These are phyloP conservation scores for Megaptera novaeangliae DNA, from an alignment of 2,113 vertebrate genomes.

Conservation along the genomic window DNA sequence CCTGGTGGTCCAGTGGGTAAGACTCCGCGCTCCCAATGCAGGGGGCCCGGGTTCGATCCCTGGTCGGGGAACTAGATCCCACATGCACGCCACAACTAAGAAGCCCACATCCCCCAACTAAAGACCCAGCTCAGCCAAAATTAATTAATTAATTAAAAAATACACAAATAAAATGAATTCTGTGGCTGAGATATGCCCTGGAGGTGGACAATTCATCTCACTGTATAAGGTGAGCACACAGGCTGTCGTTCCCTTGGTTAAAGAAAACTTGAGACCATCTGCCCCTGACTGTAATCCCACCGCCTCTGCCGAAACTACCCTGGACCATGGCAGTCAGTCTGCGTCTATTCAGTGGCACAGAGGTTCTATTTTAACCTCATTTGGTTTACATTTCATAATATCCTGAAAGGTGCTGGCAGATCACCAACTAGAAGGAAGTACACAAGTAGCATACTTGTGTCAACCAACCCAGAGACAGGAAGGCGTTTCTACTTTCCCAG, in stretches of 20 bases:
- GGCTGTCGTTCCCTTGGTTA: not conserved
- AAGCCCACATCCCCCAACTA: no score
- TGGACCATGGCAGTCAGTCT: not conserved
- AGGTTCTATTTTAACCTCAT: conserved; percentile 16
- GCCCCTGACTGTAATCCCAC: not conserved
- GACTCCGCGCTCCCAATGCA: no score
- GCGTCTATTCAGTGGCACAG: not conserved
- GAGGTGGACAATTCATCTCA: no score
- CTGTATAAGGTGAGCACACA: not conserved
- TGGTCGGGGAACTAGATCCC: no score
- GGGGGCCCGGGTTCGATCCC: no score
- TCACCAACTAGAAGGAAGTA: not conserved
- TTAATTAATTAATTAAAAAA: no score
- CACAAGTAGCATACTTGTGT: not conserved
- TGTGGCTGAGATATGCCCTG: not conserved
- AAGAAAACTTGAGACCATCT: not conserved
- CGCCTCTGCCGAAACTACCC: not conserved
- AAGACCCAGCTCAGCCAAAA: no score
- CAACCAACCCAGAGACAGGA: not conserved
- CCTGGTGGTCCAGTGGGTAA: no score
- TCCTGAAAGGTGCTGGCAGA: conserved; percentile 35
- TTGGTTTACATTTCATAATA: conserved; percentile 37
- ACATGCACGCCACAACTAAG: no score
- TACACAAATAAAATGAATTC: not conserved
- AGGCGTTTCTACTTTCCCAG: not conserved